These are phyloP conservation scores for Oryzias woworae DNA, from an alignment of 2,113 vertebrate genomes.

Conservation along the genomic window DNA sequence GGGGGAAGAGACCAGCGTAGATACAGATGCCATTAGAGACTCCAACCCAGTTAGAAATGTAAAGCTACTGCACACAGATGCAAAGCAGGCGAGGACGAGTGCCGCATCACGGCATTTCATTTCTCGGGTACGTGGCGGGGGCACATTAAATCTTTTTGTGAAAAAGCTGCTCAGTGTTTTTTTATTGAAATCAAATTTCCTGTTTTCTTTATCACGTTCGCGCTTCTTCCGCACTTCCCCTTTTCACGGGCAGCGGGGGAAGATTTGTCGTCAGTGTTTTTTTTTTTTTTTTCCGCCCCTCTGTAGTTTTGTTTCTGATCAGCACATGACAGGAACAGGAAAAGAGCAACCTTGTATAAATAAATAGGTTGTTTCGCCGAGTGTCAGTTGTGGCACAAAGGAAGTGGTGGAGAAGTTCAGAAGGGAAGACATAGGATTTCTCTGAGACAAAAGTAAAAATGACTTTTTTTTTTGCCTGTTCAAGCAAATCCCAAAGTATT, in stretches of 20 bases:
- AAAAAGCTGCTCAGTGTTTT: conserved; percentile 25
- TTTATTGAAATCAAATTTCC: conserved; percentile 66
- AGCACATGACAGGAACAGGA: conserved; percentile 65
- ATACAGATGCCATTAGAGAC: conserved; percentile 6
- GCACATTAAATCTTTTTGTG: conserved; percentile 25
- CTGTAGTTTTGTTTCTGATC: conserved; percentile 53
- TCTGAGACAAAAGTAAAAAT: conserved; percentile 1
- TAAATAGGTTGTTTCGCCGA: conserved; percentile 49
- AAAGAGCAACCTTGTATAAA: conserved; percentile 54
- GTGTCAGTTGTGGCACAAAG: conserved; percentile 20
- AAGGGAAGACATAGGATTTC: conserved; percentile 19
- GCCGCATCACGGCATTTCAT: no score
- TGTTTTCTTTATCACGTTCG: conserved; percentile 72
- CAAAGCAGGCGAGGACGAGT: conserved; percentile 18
- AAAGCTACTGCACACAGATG: conserved; percentile 41
- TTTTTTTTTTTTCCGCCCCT: conserved; percentile 34
- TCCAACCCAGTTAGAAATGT: conserved; percentile 44
- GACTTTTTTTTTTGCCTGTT: not conserved
- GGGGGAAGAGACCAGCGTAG: not conserved
- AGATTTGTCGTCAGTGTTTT: conserved; percentile 51
- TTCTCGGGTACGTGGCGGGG: not conserved
- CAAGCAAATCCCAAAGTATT: not conserved
- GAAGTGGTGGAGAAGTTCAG: conserved; percentile 26
- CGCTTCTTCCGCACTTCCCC: conserved; percentile 59
- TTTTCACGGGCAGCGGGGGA: conserved; percentile 59